Conservation (phyloP, 1,140 invertebrate genomes). For the Sipha flava region DNA sequence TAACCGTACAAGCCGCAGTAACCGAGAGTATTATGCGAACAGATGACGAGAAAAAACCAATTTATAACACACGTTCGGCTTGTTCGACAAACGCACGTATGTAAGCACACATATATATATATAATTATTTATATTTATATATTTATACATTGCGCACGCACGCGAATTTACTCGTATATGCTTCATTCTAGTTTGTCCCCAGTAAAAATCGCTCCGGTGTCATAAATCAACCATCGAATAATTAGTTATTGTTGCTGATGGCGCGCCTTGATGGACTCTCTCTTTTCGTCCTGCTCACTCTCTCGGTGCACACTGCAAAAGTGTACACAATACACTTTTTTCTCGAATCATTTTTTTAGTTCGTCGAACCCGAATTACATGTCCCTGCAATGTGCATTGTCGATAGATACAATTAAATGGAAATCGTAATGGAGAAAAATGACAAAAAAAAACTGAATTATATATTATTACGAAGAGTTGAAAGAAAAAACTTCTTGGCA, state of each 20-base stretch:
- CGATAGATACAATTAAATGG: background rate
- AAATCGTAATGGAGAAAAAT: background rate
- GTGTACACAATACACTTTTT: conserved; percentile 7
- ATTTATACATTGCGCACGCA: background rate
- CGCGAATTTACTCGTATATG: background rate
- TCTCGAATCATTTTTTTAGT: background rate
- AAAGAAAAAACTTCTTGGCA: background rate
- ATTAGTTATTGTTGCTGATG: conserved; percentile 31
- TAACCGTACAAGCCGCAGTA: background rate
- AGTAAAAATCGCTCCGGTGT: conserved; percentile 20
- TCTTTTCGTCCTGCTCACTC: background rate
- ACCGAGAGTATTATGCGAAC: background rate
- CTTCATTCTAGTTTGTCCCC: conserved; percentile 29
- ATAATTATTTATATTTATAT: background rate
- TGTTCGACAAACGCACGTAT: background rate
- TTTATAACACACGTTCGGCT: conserved; percentile 19
- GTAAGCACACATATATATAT: background rate
- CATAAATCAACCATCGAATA: conserved; percentile 32
- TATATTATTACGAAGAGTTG: background rate
- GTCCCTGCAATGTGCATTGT: background rate
- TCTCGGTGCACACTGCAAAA: background rate
- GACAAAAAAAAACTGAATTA: background rate
- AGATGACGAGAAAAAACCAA: conserved; percentile 23
- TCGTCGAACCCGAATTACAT: conserved; percentile 9
- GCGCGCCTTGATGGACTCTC: conserved; percentile 21